Evolutionary conservation across 1,140 invertebrate species (phyloP), one percentile per base, ranked within the genome.

Genomic region (Mycetomoellerius zeteki): DNA sequence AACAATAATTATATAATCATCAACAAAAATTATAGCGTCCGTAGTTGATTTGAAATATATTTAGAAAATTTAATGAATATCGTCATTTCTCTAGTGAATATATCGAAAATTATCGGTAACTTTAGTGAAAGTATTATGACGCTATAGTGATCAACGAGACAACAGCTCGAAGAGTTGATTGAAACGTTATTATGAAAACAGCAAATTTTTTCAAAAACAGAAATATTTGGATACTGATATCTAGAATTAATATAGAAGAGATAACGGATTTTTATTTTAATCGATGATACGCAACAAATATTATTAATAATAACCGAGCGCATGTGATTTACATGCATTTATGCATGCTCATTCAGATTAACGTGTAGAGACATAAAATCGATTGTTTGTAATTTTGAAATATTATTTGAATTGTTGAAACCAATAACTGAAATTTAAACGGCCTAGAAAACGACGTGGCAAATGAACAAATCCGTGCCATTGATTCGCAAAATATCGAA

Each of bases 11-110:
- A 19, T 72, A 54, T 85, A 88, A 56, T 27, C 27, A 54, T 67
- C 65, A n/a, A 60, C 19, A 56, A 69, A 60, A 86, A n/a, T 89
- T 54, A 50, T 80, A 89, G 73, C 85, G 71, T 89, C 12, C 16
- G 69, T 89, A 73, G 89, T 78, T 78, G 82, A 90, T 84, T 87
- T 73, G 43, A 85, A 69, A 50, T 58, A 90, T 88, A 90, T 64
- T 65, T 73, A 90, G 71, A 86, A 65, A 84, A 85, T 88, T 82
- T 90, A 90, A 86, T 56, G 75, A 88, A 77, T 75, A 62, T 87
- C 71, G 71, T 86, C 76, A 65, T 80, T 85, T 52, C 52, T 90
- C 52, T 90, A 90, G 86, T 71, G 81, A 52, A 90, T 73, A 65
- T 90, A 47, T 88, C 54, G 47, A 90, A 78, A 30, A 80, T 90